A percentile compares a stretch with the other conserved stretches of the same genome.
These are phyloP conservation scores for Portunus trituberculatus DNA, from an alignment of 1,140 invertebrate genomes.

Conservation along the genomic window DNA sequence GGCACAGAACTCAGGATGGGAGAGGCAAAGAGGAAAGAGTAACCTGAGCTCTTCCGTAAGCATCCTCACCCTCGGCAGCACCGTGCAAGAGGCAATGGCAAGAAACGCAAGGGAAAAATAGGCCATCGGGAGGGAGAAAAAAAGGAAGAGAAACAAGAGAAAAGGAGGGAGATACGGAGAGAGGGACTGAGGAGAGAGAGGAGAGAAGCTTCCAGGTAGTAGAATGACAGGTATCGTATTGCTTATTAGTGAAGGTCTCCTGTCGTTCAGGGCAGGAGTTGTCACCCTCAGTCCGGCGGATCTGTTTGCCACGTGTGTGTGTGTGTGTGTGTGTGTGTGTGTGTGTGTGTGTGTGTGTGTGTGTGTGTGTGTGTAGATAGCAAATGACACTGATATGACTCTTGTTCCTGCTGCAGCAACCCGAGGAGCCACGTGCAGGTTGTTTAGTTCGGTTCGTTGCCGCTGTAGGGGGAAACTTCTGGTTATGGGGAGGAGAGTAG, in stretches of 20 bases:
- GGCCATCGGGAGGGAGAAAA: no score
- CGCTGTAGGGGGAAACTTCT: not conserved
- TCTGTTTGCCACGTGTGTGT: not conserved
- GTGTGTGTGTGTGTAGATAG: not conserved
- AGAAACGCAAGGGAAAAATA: not conserved
- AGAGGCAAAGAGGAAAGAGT: no score
- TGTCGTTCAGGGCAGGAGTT: not conserved
- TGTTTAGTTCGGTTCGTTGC: not conserved
- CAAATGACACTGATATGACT: not conserved
- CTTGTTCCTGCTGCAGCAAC: not conserved
- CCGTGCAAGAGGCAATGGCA: not conserved
- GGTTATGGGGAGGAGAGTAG: not conserved
- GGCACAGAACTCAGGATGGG: no score
- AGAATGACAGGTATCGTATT: conserved; percentile 28
- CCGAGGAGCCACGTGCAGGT: not conserved
- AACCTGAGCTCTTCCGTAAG: no score
- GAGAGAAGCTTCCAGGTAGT: not conserved
- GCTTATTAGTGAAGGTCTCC: not conserved
- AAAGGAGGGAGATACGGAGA: not conserved
- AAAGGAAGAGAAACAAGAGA: not conserved
- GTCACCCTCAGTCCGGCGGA: not conserved
- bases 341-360: not conserved
- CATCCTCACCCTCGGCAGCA: no score
- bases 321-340: not conserved
- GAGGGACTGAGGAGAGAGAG: not conserved